These are phyloP conservation scores for Myiozetetes cayanensis DNA, from an alignment of 2,113 vertebrate species.

Conservation along the genomic window DNA sequence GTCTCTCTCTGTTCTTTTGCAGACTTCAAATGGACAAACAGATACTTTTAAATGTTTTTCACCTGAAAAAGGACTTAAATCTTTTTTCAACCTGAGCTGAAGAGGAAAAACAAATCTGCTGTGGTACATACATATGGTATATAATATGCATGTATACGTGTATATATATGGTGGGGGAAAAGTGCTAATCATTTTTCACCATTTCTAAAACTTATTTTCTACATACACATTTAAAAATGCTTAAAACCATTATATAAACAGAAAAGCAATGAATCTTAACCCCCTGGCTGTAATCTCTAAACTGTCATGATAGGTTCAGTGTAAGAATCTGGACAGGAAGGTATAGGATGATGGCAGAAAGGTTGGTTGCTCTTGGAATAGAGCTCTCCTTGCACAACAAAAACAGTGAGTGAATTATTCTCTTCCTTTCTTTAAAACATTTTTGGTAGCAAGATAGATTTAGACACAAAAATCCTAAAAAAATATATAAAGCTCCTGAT, in stretches of 20 bases:
- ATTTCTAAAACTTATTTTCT: not conserved
- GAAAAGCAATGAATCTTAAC: not conserved
- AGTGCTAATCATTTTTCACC: not conserved
- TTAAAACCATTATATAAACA: not conserved
- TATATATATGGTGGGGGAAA: not conserved
- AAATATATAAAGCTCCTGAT: slow-evolving; percentile 21
- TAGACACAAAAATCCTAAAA: not conserved
- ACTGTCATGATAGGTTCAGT: not conserved
- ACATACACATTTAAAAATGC: not conserved
- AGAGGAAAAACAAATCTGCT: not conserved
- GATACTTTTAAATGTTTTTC: not conserved
- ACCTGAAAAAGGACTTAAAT: not conserved
- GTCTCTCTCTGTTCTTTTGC: not conserved
- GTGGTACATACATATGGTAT: too few species aligned
- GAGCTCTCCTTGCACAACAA: not conserved
- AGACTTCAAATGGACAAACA: not conserved
- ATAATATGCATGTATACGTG: too few species aligned
- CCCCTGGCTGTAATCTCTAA: not conserved
- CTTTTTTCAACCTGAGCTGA: not conserved
- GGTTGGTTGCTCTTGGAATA: not conserved
- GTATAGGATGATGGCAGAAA: not conserved
- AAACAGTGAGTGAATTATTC: slow-evolving; percentile 34
- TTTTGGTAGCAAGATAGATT: slow-evolving; percentile 47
- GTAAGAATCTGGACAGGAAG: not conserved
- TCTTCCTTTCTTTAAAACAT: slow-evolving; percentile 14